Percentiles rank a stretch among this genome's conserved stretches.
phyloP scores from a whole-genome alignment of 1,140 invertebrate genomes.

The Drosophila pandora region DNA sequence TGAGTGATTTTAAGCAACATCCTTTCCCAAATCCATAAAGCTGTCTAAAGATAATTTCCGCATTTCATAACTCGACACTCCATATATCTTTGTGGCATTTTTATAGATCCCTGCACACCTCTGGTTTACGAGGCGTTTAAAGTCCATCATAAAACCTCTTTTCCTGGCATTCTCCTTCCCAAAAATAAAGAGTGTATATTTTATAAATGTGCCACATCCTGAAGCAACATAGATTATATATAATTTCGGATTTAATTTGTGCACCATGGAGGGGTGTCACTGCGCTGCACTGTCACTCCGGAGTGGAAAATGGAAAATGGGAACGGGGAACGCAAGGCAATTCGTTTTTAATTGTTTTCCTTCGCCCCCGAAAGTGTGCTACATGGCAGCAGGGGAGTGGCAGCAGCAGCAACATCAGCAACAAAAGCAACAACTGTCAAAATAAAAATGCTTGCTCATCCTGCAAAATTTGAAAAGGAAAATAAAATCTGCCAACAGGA shows the following conservation, averaged over 20 bases:
- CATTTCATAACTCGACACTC: slow-evolving; percentile 22
- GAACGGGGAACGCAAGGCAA: slow-evolving; percentile 47
- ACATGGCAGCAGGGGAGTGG: slow-evolving; percentile 4
- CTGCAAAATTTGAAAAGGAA: slow-evolving; percentile 64
- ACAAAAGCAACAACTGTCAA: slow-evolving; percentile 65
- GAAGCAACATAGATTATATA: slow-evolving; percentile 36
- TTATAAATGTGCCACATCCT: slow-evolving; percentile 48
- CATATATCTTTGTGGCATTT: slow-evolving; percentile 35
- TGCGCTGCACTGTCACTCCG: slow-evolving; percentile 1
- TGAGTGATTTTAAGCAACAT: too few species aligned
- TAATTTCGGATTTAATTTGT: slow-evolving; percentile 40
- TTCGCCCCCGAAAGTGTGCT: slow-evolving; percentile 31
- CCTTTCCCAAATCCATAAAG: too few species aligned
- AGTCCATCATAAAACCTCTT: slow-evolving; percentile 36
- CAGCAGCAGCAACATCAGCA: too few species aligned
- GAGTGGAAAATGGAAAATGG: neutral
- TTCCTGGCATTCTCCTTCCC: neutral
- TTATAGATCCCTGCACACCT: slow-evolving; percentile 35
- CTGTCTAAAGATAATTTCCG: slow-evolving; percentile 1
- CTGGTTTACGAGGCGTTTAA: slow-evolving; percentile 48
- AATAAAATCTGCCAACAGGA: slow-evolving; percentile 63
- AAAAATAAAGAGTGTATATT: slow-evolving; percentile 18
- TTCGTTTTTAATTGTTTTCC: slow-evolving; percentile 76
- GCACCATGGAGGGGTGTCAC: slow-evolving; percentile 33
- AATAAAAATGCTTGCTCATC: slow-evolving; percentile 75